Evolutionary conservation across 2,888 invertebrate genomes (phyloP).

Genomic region (Caenorhabditis japonica): DNA sequence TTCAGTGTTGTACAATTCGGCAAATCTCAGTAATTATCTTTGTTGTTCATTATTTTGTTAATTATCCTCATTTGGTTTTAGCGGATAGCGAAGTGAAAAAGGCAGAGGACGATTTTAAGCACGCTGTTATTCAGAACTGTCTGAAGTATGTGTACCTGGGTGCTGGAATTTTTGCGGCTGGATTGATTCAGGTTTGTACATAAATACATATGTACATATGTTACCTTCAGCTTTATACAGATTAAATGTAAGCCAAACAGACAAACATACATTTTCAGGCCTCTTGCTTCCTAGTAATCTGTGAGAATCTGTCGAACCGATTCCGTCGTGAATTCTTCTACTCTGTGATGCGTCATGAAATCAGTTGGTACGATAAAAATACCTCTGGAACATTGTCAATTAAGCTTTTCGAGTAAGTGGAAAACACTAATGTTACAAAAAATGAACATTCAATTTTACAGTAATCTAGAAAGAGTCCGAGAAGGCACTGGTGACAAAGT

Average conservation of each 20-base stretch:
- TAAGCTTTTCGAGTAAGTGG: constrained; percentile 80
- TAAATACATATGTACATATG: too few relatives aligned
- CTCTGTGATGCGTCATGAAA: constrained; percentile 78
- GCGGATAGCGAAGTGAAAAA: constrained; percentile 18
- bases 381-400: constrained; percentile 79
- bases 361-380: constrained; percentile 79
- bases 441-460: constrained; percentile 38
- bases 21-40: constrained; percentile 12
- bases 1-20: constrained; percentile 16
- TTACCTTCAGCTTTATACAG: neutral
- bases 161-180: constrained; percentile 60
- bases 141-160: constrained; percentile 67
- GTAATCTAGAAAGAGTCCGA: constrained; percentile 74
- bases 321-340: constrained; percentile 79
- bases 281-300: constrained; percentile 78
- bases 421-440: neutral
- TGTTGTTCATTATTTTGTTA: too few relatives aligned
- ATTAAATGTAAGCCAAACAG: neutral
- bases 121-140: constrained; percentile 61
- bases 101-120: constrained; percentile 47
- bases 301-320: constrained; percentile 79
- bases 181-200: constrained; percentile 68
- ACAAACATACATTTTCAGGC: constrained; percentile 71
- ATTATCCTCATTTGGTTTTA: too few relatives aligned
- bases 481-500: constrained; percentile 76